These are phyloP conservation scores for Pollachius pollachius DNA, from an alignment of 2,113 vertebrate species.

Conservation along the genomic window DNA sequence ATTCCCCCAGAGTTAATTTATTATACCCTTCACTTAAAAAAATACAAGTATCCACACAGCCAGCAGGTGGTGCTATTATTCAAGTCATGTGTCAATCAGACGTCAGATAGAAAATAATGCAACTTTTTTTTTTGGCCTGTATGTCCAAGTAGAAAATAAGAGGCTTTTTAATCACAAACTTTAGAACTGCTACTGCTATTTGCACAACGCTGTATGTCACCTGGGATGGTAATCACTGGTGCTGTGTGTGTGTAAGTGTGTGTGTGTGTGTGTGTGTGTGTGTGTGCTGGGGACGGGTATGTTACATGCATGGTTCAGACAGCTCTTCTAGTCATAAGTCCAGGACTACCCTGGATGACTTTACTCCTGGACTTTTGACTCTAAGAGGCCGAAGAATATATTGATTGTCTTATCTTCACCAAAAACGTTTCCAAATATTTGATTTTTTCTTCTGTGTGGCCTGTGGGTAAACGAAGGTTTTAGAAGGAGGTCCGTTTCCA, in stretches of 20 bases:
- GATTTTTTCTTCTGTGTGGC: too few species aligned
- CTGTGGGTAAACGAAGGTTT: too few species aligned
- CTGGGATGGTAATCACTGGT: not conserved
- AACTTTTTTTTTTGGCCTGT: constrained; percentile 1
- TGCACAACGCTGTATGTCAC: constrained; percentile 47
- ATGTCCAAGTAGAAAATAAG: constrained; percentile 10
- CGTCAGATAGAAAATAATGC: not conserved
- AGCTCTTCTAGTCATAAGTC: too few species aligned
- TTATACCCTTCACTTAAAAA: constrained; percentile 23
- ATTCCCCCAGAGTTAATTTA: constrained; percentile 26
- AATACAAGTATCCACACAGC: constrained; percentile 18
- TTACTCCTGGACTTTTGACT: too few species aligned
- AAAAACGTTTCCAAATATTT: too few species aligned
- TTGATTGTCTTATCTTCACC: too few species aligned
- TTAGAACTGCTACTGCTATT: constrained; percentile 51
- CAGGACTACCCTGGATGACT: too few species aligned
- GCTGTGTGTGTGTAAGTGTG: not conserved
- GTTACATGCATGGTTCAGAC: too few species aligned
- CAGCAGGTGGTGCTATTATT: constrained; percentile 64
- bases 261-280: constrained; percentile 11
- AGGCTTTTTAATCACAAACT: constrained; percentile 32
- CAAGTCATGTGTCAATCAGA: not conserved
- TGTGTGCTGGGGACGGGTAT: constrained; percentile 9
- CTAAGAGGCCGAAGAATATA: too few species aligned
- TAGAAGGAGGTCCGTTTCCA: too few species aligned